These are phyloP conservation scores for Nemotelus pantherinus DNA, from an alignment of 2,888 invertebrate genomes.

Conservation along the genomic window DNA sequence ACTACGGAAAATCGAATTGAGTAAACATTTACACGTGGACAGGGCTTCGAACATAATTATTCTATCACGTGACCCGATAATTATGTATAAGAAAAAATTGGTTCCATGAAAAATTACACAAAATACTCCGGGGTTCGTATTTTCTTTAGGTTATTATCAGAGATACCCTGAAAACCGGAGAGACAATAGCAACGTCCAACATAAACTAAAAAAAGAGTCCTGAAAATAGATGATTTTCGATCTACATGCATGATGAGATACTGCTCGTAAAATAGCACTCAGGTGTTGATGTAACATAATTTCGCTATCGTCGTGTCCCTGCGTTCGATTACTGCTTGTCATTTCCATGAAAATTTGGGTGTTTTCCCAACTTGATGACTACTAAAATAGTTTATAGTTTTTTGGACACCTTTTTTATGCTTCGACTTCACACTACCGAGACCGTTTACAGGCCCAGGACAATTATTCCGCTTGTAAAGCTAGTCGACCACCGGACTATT, in stretches of 20 bases:
- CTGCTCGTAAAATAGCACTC: constrained; percentile 27
- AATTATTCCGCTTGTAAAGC: constrained; percentile 4
- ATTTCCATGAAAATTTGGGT: constrained; percentile 24
- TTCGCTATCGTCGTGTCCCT: constrained; percentile 37
- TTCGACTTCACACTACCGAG: neutral
- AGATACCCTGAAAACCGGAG: neutral
- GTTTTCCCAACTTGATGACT: constrained; percentile 17
- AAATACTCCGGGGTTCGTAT: neutral
- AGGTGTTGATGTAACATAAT: constrained; percentile 48
- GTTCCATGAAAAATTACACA: neutral
- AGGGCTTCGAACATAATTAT: constrained; percentile 17
- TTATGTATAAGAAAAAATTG: neutral
- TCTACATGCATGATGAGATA: constrained; percentile 24
- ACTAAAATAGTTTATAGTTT: constrained; percentile 32
- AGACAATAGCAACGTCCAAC: neutral
- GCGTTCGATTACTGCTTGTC: neutral
- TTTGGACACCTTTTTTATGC: constrained; percentile 32
- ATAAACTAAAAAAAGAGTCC: neutral
- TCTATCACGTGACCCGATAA: constrained; percentile 39
- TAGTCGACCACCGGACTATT: constrained; percentile 9
- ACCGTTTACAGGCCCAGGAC: neutral
- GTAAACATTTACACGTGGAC: neutral
- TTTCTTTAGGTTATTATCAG: constrained; percentile 34
- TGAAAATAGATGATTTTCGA: neutral
- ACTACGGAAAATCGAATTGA: too few species aligned